A percentile compares a stretch with the other conserved stretches of the same genome.
Conservation (phyloP, 1,140 invertebrate species). For the Pissodes strobi region DNA sequence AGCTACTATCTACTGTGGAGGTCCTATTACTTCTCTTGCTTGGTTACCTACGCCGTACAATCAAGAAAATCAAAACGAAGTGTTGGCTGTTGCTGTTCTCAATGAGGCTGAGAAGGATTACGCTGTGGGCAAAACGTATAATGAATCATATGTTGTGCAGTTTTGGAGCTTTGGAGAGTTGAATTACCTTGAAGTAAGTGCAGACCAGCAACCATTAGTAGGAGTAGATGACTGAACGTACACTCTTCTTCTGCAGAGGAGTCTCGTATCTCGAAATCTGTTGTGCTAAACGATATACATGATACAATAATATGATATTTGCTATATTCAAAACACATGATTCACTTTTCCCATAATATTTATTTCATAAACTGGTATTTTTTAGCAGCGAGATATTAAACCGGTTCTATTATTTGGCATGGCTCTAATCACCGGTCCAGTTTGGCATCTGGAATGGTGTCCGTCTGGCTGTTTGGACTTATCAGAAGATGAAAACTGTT, state of each 20-base stretch:
- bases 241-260: no score
- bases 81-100: constrained; percentile 61
- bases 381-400: constrained; percentile 19
- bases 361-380: no score
- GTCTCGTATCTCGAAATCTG: no score
- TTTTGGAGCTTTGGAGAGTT: constrained; percentile 64
- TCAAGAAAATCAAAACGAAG: constrained; percentile 54
- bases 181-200: constrained; percentile 44
- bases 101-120: constrained; percentile 57
- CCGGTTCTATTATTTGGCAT: constrained; percentile 62
- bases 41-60: constrained; percentile 61
- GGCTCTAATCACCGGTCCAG: constrained; percentile 66
- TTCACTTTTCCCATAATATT: no score
- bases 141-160: constrained; percentile 61
- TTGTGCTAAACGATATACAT: no score
- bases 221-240: not conserved
- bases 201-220: no score
- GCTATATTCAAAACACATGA: no score
- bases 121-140: constrained; percentile 51
- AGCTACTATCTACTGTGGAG: constrained; percentile 65
- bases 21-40: constrained; percentile 62
- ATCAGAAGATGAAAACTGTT: constrained; percentile 17
- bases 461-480: constrained; percentile 67
- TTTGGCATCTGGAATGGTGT: constrained; percentile 76
- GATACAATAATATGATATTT: no score